Evolutionary conservation across 1,140 invertebrate species (phyloP).

Genomic region (Drosophila willistoni): DNA sequence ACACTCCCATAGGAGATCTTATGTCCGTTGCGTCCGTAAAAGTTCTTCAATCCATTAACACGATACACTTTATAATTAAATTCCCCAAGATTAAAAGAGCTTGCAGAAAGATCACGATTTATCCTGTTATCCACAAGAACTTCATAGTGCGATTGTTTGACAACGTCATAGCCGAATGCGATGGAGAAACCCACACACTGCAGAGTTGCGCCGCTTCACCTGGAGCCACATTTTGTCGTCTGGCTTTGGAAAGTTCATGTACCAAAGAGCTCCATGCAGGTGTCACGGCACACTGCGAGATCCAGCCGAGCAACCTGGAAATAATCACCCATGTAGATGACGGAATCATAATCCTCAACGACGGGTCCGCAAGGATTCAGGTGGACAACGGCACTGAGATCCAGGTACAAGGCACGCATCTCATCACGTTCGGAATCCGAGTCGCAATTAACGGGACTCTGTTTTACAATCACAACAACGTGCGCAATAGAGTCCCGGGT

Average conservation of each 20-base stretch:
- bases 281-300: conserved; percentile 19
- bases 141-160: conserved; percentile 3
- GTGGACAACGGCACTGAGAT: neutral
- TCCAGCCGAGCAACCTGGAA: conserved; percentile 20
- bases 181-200: neutral
- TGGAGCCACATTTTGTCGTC: conserved; percentile 21
- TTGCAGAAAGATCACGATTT: conserved; percentile 30
- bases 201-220: conserved; percentile 9
- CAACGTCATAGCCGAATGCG: conserved; percentile 24
- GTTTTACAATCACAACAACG: conserved; percentile 8
- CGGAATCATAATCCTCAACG: conserved; percentile 1
- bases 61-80: conserved; percentile 21
- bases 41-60: conserved; percentile 19
- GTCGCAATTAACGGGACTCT: conserved; percentile 30
- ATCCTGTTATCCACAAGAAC: conserved; percentile 1
- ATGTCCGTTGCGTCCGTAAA: conserved; percentile 15
- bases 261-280: conserved; percentile 27
- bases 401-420: conserved; percentile 30
- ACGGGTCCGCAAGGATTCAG: conserved; percentile 27
- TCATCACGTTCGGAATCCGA: conserved; percentile 15
- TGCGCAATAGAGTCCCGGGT: conserved; percentile 5
- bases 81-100: conserved; percentile 17
- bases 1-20: conserved; percentile 18
- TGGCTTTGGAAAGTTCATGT: conserved; percentile 17
- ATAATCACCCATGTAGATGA: neutral